Base-by-base conservation (phyloP, 2,888 invertebrate species). In the Cheilosia impressa region DNA sequence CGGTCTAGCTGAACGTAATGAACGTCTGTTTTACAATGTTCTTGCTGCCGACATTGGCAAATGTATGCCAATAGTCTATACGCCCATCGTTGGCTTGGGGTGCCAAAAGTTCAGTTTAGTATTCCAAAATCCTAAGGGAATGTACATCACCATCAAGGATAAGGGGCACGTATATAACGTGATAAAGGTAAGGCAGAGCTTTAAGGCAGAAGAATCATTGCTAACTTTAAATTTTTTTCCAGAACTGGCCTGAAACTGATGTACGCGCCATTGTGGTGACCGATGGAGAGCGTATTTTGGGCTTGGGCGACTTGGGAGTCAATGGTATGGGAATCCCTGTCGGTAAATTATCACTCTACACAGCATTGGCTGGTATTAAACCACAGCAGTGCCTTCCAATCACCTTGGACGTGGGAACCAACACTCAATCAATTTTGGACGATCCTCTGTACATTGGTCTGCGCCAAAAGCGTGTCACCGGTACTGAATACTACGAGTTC, bases 241-340 rank as follows among this genome's bases (percentile, higher is more conserved):
- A 91, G 90, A 92, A 92, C 89, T 96, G 96, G 96, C 97, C 97
- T 0, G 97, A 97, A 91, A 93, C 94, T 24, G 97, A 98, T 90
- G 96, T 98, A 4, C 94, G 97, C 5, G 97, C 97, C 0, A 96
- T 97, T 89, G 98, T 98, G 10, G 99, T 99, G 52, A 99, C 99
- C 0, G 99, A 99, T 91, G 99, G 99, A 17, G 99, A 99, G 92
- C 95, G 99, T 72, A 99, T 99, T 91, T 93, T 99, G 73, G 99
- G 99, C 4, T 94, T 99, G 69, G 99, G 99, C 2, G 99, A 99
- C 93, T 94, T 99, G 87, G 99, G 99, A 7, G 98, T 97, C 4
- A 96, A 97, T 91, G 99, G 99, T 13, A 99, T 99, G 98, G 99
- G 99, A 87, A 99, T 99, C 90, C 99, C 99, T 1, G 96, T 99